Conservation (phyloP, 2,113 vertebrate genomes). For the Ovis canadensis region DNA sequence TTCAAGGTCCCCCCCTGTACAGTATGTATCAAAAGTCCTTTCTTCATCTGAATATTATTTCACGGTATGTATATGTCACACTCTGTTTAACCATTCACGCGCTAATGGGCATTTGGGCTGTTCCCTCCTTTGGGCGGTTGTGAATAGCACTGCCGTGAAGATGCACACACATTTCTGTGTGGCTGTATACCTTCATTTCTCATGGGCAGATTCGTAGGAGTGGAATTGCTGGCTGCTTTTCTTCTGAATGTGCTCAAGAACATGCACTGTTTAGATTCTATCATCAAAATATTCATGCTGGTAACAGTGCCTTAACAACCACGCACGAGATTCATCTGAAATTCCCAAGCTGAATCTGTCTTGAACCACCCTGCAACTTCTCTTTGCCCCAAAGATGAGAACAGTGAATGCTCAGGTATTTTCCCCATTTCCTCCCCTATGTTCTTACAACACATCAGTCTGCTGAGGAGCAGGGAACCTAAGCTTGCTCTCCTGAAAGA, state of each 20-base stretch:
- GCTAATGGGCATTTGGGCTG: accelerated
- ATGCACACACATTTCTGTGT: accelerated
- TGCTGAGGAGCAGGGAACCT: not conserved
- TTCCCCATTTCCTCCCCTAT: accelerated
- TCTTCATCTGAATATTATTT: not conserved
- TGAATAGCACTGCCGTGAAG: not conserved
- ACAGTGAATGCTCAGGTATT: not conserved
- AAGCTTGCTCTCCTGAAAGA: accelerated
- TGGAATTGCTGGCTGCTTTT: not conserved
- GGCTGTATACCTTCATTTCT: accelerated
- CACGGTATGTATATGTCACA: not conserved
- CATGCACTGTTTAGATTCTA: accelerated
- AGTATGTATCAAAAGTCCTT: accelerated
- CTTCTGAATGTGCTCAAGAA: too few relatives aligned
- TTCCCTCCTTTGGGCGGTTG: accelerated
- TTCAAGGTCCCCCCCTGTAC: accelerated
- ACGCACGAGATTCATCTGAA: accelerated
- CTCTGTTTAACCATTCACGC: accelerated
- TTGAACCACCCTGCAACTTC: accelerated
- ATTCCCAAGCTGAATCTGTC: not conserved
- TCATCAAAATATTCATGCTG: accelerated
- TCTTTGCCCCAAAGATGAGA: not conserved
- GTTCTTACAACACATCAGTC: not conserved
- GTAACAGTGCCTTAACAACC: accelerated
- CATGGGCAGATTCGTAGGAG: accelerated